Conservation (phyloP, 2,888 invertebrate genomes). For the Clanis bilineata region DNA sequence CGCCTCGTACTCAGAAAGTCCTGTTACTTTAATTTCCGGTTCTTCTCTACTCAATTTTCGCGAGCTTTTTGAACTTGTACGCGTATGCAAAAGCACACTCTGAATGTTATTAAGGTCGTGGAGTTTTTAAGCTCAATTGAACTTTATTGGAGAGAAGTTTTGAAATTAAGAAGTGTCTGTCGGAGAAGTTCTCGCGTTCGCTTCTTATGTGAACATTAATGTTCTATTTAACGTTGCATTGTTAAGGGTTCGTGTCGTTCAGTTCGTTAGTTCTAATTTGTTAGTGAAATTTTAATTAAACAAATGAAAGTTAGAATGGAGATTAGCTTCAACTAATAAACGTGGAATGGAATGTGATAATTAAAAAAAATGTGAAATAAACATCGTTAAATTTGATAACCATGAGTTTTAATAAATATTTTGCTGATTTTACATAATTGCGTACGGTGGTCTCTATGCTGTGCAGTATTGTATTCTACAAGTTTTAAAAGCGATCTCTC, state of each 20-base stretch:
- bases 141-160: slow-evolving; percentile 26
- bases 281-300: neutral
- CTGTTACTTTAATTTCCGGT: slow-evolving; percentile 65
- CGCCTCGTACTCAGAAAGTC: slow-evolving; percentile 15
- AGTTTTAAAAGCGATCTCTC: too few relatives aligned
- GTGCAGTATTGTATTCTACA: too few relatives aligned
- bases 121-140: slow-evolving; percentile 31
- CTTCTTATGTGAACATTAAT: slow-evolving; percentile 4
- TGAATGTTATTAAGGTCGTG: slow-evolving; percentile 37
- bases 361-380: too few relatives aligned
- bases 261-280: slow-evolving; percentile 1
- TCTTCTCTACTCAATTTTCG: slow-evolving; percentile 54
- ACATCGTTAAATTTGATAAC: too few relatives aligned
- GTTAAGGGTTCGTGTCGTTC: neutral
- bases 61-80: slow-evolving; percentile 44
- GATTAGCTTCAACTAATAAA: too few relatives aligned
- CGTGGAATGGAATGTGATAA: too few relatives aligned
- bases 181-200: slow-evolving; percentile 2
- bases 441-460: too few relatives aligned
- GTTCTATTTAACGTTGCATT: slow-evolving; percentile 6
- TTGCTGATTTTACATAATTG: too few relatives aligned
- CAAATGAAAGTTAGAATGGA: neutral
- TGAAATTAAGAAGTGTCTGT: slow-evolving; percentile 25
- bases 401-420: too few relatives aligned
- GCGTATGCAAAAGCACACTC: slow-evolving; percentile 44